These are phyloP conservation scores for Encarsia formosa DNA, from an alignment of 2,888 invertebrate species.

Conservation along the genomic window DNA sequence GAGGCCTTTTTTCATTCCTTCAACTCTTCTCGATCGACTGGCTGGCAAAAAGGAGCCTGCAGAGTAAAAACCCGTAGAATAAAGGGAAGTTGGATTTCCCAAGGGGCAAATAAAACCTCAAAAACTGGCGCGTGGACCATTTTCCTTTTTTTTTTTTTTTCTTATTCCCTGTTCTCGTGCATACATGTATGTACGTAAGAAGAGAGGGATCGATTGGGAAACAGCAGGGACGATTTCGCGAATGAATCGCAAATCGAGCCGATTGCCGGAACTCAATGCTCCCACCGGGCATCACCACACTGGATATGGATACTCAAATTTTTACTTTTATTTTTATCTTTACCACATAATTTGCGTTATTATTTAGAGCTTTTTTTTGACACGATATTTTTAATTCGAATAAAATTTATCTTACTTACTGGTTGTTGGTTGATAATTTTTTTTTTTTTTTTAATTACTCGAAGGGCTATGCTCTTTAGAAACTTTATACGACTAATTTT, in stretches of 20 bases:
- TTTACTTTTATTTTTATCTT: too few species aligned
- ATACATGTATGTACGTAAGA: background rate
- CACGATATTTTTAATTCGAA: too few species aligned
- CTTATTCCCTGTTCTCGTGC: background rate
- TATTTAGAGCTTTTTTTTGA: too few species aligned
- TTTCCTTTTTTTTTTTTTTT: background rate
- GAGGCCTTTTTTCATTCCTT: too few species aligned
- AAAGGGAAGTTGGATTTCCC: slow-evolving; percentile 42
- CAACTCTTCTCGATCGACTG: too few species aligned
- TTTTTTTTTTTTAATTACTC: too few species aligned
- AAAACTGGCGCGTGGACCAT: slow-evolving; percentile 20
- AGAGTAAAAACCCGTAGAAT: slow-evolving; percentile 28
- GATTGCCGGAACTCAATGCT: slow-evolving; percentile 2
- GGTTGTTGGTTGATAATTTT: too few species aligned
- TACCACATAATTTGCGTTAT: too few species aligned
- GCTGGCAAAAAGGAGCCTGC: background rate
- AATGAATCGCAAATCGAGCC: slow-evolving; percentile 13
- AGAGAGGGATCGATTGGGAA: slow-evolving; percentile 7
- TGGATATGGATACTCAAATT: too few species aligned
- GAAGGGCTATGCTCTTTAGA: too few species aligned
- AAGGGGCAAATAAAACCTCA: slow-evolving; percentile 39
- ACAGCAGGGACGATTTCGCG: background rate
- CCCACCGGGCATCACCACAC: background rate
- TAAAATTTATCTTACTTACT: too few species aligned
- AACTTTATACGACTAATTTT: too few species aligned